Conservation (phyloP, 2,113 vertebrate species). For the Sigmodon hispidus region DNA sequence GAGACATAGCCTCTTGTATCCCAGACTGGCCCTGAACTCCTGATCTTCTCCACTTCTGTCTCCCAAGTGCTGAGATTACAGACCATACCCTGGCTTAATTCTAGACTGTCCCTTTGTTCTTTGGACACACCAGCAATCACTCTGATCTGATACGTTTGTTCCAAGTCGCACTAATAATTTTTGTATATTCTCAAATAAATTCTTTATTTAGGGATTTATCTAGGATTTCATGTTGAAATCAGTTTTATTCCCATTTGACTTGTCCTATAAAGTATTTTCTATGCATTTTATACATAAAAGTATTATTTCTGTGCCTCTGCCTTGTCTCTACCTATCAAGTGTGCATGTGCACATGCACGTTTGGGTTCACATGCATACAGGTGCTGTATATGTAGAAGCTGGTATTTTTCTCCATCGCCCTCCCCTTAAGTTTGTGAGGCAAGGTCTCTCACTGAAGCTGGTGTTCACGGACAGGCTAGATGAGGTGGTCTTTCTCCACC, state of each 20-base stretch:
- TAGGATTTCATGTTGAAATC: not conserved
- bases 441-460: not conserved
- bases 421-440: not conserved
- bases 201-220: not conserved
- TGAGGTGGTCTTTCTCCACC: too few relatives aligned
- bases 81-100: not conserved
- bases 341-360: not conserved
- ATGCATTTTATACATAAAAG: not conserved
- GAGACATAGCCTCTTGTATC: not conserved
- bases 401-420: not conserved
- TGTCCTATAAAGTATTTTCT: not conserved
- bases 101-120: not conserved
- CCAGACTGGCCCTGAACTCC: not conserved
- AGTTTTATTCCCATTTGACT: not conserved
- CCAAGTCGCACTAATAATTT: not conserved
- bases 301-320: not conserved
- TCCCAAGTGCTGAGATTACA: not conserved
- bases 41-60: too few relatives aligned
- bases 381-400: not conserved
- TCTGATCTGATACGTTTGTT: not conserved
- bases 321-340: not conserved
- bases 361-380: too few relatives aligned
- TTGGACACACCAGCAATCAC: not conserved
- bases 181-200: not conserved
- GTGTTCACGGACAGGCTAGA: not conserved